A percentile compares a stretch with the other conserved stretches of the same genome.
Evolutionary conservation across 2,113 vertebrate species (phyloP).

Genomic region (Sterna hirundo): DNA sequence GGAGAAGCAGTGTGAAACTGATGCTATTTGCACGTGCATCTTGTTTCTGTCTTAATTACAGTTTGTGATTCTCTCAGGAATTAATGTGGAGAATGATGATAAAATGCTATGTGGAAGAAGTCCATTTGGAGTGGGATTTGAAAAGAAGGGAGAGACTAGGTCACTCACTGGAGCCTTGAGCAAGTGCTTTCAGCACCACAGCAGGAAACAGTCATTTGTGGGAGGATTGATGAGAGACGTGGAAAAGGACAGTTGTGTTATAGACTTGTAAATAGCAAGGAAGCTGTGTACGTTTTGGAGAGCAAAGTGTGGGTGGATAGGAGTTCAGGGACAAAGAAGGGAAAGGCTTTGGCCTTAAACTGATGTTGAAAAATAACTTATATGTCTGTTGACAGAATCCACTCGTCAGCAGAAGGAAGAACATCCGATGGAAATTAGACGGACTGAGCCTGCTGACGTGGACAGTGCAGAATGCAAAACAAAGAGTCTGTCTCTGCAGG

Average conservation of each 20-base stretch:
- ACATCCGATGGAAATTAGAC: neutral
- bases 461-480: slow-evolving; percentile 12
- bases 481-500: neutral
- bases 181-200: neutral
- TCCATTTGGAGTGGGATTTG: neutral
- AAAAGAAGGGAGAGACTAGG: neutral
- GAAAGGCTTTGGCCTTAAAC: slow-evolving; percentile 5
- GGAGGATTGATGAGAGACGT: neutral
- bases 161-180: neutral
- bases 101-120: neutral
- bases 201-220: neutral
- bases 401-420: neutral
- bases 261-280: neutral
- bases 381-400: slow-evolving; percentile 42
- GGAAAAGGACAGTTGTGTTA: neutral
- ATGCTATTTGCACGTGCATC: neutral
- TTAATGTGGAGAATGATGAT: neutral
- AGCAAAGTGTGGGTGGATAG: neutral
- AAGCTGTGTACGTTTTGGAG: neutral
- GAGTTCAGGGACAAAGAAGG: neutral
- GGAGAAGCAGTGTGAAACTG: neutral
- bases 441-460: neutral
- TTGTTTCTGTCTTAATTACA: neutral
- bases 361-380: neutral
- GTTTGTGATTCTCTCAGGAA: neutral